Conservation (phyloP, 2,888 invertebrate genomes). For the Diplolepis rosae region DNA sequence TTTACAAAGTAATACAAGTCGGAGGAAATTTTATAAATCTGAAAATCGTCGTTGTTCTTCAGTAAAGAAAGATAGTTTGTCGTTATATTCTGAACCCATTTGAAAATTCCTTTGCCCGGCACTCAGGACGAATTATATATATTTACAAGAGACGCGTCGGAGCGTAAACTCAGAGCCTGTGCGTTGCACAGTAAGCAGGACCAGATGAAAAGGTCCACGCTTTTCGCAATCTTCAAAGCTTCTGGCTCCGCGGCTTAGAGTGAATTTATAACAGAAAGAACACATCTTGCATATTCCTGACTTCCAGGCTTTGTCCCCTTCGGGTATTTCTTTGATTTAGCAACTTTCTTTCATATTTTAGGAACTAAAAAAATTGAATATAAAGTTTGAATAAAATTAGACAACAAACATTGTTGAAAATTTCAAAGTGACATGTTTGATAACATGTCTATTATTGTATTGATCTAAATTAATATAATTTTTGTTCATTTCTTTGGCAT, state of each 20-base stretch:
- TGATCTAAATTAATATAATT: no score
- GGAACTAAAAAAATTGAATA: no score
- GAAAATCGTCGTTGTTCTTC: not conserved
- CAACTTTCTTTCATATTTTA: no score
- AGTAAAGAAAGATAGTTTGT: conserved; percentile 1
- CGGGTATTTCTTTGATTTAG: conserved; percentile 1
- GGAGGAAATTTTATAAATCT: not conserved
- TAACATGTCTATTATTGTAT: no score
- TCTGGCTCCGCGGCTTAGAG: not conserved
- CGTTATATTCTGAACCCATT: conserved; percentile 8
- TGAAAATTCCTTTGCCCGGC: conserved; percentile 6
- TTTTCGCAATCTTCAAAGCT: conserved; percentile 29
- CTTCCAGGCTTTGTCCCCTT: not conserved
- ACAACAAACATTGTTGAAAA: no score
- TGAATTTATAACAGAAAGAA: conserved; percentile 13
- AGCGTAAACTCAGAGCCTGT: conserved; percentile 19
- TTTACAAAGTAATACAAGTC: not conserved
- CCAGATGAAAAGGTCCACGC: conserved; percentile 16
- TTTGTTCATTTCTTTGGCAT: no score
- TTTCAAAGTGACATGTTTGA: no score
- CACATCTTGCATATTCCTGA: not conserved
- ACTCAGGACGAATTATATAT: conserved; percentile 41
- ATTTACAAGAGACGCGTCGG: conserved; percentile 34
- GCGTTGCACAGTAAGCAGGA: conserved; percentile 9
- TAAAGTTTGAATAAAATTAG: no score